Conservation (phyloP, 2,113 vertebrate genomes). For the Nycticryphes semicollaris region DNA sequence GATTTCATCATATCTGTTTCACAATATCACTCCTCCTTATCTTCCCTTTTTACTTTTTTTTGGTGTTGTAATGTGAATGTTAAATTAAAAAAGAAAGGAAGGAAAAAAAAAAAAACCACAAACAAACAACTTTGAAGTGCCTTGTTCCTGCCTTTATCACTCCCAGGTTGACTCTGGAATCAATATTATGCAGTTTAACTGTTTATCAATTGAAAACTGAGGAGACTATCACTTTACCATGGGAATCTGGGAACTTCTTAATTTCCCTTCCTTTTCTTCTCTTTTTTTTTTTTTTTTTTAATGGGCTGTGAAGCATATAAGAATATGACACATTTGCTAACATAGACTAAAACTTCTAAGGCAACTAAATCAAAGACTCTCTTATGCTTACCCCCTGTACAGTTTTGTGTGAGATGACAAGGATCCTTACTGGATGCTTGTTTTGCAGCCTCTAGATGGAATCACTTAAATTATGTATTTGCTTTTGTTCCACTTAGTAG, state of each 20-base stretch:
- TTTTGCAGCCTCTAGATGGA: neutral
- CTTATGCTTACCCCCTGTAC: neutral
- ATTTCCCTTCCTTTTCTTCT: too few relatives aligned
- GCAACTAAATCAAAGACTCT: neutral
- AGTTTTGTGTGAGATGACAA: neutral
- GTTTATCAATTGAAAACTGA: neutral
- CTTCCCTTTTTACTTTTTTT: neutral
- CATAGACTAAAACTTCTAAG: neutral
- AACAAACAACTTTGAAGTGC: neutral
- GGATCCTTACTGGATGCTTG: neutral
- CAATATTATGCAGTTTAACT: neutral
- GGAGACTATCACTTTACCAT: neutral
- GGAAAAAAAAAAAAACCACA: accelerated
- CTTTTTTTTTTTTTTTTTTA: neutral
- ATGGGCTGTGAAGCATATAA: neutral
- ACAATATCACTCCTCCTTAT: neutral
- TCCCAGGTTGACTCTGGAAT: neutral
- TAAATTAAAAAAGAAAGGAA: neutral
- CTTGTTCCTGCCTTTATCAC: neutral
- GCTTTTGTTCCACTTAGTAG: neutral
- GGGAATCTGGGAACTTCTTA: neutral
- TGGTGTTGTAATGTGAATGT: neutral
- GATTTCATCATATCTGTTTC: neutral
- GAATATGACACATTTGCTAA: neutral
- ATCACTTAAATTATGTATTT: neutral